These are phyloP conservation scores for Columba guinea DNA, from an alignment of 2,797 vertebrate genomes.

Conservation along the genomic window DNA sequence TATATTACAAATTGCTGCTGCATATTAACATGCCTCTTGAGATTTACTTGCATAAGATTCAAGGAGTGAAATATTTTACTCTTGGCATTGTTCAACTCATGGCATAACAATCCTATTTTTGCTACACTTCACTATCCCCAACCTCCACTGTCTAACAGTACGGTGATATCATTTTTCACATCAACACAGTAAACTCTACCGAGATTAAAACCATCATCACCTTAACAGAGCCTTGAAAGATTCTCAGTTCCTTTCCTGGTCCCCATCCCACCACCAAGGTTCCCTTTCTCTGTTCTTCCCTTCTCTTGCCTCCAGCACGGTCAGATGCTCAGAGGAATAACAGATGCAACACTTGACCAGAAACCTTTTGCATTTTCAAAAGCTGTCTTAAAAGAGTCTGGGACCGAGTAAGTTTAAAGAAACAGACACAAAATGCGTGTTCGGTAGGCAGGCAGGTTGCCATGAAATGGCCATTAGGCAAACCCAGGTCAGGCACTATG, in stretches of 20 bases:
- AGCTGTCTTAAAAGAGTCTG: neutral
- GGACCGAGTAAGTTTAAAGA: neutral
- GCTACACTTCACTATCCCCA: neutral
- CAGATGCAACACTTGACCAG: fast-evolving
- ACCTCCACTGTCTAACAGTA: neutral
- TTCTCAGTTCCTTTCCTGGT: neutral
- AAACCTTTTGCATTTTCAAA: neutral
- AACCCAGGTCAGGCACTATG: neutral
- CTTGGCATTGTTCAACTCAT: neutral
- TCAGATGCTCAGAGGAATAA: neutral
- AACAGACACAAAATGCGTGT: fast-evolving
- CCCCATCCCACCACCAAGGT: neutral
- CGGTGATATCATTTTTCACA: neutral
- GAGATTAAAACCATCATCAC: neutral
- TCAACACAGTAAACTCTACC: neutral
- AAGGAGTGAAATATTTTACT: slow-evolving; percentile 11
- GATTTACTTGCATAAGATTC: slow-evolving; percentile 30
- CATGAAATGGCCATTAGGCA: neutral
- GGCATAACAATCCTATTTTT: neutral
- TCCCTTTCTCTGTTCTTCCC: neutral
- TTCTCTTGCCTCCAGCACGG: neutral
- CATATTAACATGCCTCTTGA: slow-evolving; percentile 32
- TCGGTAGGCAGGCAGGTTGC: neutral
- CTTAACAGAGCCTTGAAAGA: neutral
- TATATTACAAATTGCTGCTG: slow-evolving; percentile 31